phyloP scores from a whole-genome alignment of 2,797 vertebrate genomes.

The Galago senegalensis region DNA sequence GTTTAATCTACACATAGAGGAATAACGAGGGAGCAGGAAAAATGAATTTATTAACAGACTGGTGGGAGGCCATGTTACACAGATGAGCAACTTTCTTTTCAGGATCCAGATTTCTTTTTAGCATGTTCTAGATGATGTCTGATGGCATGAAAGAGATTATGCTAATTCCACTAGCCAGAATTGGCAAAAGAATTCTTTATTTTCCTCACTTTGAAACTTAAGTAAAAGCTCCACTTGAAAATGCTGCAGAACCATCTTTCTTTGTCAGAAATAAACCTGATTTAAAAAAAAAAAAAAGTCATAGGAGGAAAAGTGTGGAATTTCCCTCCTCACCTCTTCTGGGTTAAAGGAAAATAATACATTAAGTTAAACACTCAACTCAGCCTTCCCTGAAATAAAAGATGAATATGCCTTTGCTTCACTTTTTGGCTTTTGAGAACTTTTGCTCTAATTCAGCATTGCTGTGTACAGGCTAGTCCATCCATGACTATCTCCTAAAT shows the following conservation, averaged over 20 bases:
- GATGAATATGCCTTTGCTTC: background rate
- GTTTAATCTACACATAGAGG: slow-evolving; percentile 73
- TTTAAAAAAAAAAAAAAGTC: background rate
- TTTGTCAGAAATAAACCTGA: slow-evolving; percentile 37
- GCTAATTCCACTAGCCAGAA: background rate
- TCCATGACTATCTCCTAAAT: background rate
- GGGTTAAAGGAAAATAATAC: background rate
- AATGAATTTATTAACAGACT: slow-evolving; percentile 74
- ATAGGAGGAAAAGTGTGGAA: background rate
- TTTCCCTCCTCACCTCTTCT: background rate
- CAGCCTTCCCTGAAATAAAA: slow-evolving; percentile 7
- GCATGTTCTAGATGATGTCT: background rate
- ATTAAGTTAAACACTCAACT: slow-evolving; percentile 11
- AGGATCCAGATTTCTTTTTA: background rate
- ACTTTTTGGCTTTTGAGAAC: slow-evolving; percentile 36
- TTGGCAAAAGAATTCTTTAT: background rate
- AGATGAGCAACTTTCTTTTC: slow-evolving; percentile 16
- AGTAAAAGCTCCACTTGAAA: slow-evolving; percentile 29
- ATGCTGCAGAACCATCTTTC: background rate
- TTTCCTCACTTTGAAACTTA: slow-evolving; percentile 54
- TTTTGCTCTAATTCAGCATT: background rate
- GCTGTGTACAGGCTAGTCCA: background rate
- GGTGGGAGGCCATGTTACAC: slow-evolving; percentile 9
- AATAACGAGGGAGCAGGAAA: slow-evolving; percentile 59
- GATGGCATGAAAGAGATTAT: background rate